Conservation (phyloP, 1,140 invertebrate species). For the Meloidogyne hapla region DNA sequence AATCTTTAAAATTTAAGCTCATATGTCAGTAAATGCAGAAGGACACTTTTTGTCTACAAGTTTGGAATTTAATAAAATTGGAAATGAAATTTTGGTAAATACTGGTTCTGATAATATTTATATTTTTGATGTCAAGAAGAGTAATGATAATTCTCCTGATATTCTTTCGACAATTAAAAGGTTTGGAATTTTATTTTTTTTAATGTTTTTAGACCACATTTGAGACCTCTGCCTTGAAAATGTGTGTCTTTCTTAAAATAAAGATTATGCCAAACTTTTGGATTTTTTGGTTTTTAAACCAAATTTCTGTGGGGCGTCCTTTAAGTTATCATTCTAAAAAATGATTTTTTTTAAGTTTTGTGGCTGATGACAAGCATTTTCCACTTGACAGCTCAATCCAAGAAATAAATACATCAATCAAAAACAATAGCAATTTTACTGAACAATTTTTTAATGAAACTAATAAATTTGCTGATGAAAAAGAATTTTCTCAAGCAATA, state of each 20-base stretch:
- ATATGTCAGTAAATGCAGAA: conserved; percentile 22
- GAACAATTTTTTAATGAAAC: conserved; percentile 5
- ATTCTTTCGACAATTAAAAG: conserved; percentile 16
- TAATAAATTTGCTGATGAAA: background rate
- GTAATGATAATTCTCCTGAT: background rate
- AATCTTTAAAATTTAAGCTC: conserved; percentile 16
- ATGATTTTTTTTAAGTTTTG: background rate
- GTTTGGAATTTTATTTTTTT: background rate
- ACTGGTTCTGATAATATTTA: conserved; percentile 38
- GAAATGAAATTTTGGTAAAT: conserved; percentile 31
- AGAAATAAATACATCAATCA: background rate
- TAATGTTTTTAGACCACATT: background rate
- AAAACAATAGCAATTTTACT: background rate
- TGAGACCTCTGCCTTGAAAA: too few species aligned
- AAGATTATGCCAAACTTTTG: background rate
- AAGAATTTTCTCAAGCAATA: conserved; percentile 17
- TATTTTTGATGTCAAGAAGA: conserved; percentile 29
- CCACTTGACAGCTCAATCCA: background rate
- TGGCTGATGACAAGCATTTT: background rate
- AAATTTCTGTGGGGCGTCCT: background rate
- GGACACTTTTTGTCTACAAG: conserved; percentile 26
- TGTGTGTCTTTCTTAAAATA: too few species aligned
- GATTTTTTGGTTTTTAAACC: background rate
- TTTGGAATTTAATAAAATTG: conserved; percentile 30
- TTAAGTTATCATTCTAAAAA: too few species aligned